Evolutionary conservation across 2,113 vertebrate species (phyloP).

Genomic region (Apaloderma vittatum): DNA sequence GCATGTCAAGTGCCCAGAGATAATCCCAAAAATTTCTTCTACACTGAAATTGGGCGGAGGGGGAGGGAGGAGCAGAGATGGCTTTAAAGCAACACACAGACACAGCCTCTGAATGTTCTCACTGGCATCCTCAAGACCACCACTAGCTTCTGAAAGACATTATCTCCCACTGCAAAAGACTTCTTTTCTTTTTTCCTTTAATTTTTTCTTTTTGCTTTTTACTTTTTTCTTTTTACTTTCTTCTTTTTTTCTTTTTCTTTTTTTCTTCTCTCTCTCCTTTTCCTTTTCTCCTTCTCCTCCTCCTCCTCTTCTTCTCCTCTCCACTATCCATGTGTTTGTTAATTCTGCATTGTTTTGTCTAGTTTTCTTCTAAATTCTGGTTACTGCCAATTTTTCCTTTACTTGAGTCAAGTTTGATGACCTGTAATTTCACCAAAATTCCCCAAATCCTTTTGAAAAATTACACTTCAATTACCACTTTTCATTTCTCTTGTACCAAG

Average conservation of each 20-base stretch:
- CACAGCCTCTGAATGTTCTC: neutral
- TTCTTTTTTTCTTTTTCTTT: fast-evolving
- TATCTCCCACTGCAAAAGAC: neutral
- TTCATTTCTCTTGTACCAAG: neutral
- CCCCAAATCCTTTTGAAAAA: neutral
- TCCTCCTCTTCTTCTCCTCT: too few relatives aligned
- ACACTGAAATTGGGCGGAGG: neutral
- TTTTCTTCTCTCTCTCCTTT: too few relatives aligned
- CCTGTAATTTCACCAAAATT: neutral
- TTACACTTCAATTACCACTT: neutral
- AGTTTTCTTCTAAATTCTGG: neutral
- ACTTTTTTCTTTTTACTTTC: fast-evolving
- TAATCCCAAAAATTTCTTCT: neutral
- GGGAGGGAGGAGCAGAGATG: neutral
- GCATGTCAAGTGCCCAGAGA: neutral
- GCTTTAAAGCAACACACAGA: neutral
- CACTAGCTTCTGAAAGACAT: neutral
- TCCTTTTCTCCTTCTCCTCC: too few relatives aligned
- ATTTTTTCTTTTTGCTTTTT: too few relatives aligned
- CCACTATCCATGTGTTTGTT: neutral
- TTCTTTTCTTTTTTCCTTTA: neutral
- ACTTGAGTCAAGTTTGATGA: neutral
- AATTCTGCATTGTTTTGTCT: neutral
- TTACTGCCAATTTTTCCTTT: neutral
- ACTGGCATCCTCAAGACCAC: neutral